Percentiles rank a stretch among this genome's conserved stretches.
Evolutionary conservation across 1,140 invertebrate genomes (phyloP).

Genomic region (Teleogryllus occipitalis): DNA sequence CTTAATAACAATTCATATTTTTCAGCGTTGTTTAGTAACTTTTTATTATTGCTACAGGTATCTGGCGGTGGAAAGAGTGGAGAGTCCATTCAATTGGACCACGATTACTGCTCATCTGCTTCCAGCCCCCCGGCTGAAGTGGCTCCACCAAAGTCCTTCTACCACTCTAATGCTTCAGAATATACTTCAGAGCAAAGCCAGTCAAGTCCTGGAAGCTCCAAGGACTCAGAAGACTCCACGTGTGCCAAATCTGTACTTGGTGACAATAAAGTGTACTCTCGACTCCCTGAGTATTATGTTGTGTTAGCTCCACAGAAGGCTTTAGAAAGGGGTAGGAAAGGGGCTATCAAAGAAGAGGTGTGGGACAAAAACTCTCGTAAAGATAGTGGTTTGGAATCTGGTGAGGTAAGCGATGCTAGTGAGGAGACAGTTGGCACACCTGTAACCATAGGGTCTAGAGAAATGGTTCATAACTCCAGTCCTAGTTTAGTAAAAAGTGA

Average conservation of each 20-base stretch:
- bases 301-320: slow-evolving; percentile 20
- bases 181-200: slow-evolving; percentile 19
- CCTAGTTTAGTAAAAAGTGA: not conserved
- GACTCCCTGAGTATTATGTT: slow-evolving; percentile 23
- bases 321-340: slow-evolving; percentile 22
- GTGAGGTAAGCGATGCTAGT: slow-evolving; percentile 36
- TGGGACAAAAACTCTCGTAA: slow-evolving; percentile 35
- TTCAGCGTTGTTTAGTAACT: not conserved
- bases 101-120: slow-evolving; percentile 42
- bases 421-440: slow-evolving; percentile 29
- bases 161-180: slow-evolving; percentile 25
- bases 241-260: not conserved
- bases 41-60: slow-evolving; percentile 11
- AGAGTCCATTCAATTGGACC: slow-evolving; percentile 39
- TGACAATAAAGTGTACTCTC: slow-evolving; percentile 21
- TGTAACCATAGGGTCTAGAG: not conserved
- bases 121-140: slow-evolving; percentile 20
- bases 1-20: too few species aligned
- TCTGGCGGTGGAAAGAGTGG: slow-evolving; percentile 21
- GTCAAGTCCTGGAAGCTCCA: not conserved
- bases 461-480: not conserved
- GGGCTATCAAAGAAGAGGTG: slow-evolving; percentile 21
- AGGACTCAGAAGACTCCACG: not conserved
- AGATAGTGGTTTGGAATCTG: slow-evolving; percentile 38
- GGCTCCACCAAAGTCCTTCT: slow-evolving; percentile 22